Evolutionary conservation across 2,113 vertebrate species (phyloP), one percentile per base, ranked within the genome.

Genomic region (Puntigrus tetrazona): DNA sequence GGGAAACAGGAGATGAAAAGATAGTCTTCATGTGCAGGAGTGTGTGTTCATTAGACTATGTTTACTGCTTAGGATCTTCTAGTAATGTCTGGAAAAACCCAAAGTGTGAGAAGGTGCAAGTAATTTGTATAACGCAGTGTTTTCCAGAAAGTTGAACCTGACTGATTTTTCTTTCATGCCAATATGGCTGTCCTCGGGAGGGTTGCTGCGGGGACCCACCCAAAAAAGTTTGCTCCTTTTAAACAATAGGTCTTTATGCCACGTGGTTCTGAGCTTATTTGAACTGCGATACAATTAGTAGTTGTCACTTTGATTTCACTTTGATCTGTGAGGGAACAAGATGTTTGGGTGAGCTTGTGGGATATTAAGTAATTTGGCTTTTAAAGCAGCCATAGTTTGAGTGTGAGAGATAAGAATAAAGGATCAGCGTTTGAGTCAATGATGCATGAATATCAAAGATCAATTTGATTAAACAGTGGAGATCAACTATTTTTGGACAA

Each of bases 11-110:
- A 57, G 36, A 74, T 83, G 43, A 31, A 63, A 47, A 10, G 25
- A 65, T 83, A 50, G n/a, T 41, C 79, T 38, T 77, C 45, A 31
- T 18, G 41, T 78, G 67, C 29, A 25, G 57, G 38, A 81, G 73
- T 84, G 73, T 83, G 78, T 85, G 43, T 78, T 77, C 52, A 18
- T 69, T n/a, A 38, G 63, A 13, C 61, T 74, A 61, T 80, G 31
- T 80, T 63, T 47, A 47, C 75, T 31, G 16, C 18, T 20, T 8
- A 31, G 38, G 7, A 45, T 61, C 38, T 29, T 9, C 7, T 20
- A 31, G 14, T 31, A 65, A 65, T 45, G 10, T 65, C 59, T 63
- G 38, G 36, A 63, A 79, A 63, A 63, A 10, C 18, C 5, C 22
- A 25, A 74, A 14, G 41, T 43, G 18, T 50, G 16, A 74, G 25